Evolutionary conservation across 2,888 invertebrate species (phyloP).

Genomic region (Anthophora plumipes): DNA sequence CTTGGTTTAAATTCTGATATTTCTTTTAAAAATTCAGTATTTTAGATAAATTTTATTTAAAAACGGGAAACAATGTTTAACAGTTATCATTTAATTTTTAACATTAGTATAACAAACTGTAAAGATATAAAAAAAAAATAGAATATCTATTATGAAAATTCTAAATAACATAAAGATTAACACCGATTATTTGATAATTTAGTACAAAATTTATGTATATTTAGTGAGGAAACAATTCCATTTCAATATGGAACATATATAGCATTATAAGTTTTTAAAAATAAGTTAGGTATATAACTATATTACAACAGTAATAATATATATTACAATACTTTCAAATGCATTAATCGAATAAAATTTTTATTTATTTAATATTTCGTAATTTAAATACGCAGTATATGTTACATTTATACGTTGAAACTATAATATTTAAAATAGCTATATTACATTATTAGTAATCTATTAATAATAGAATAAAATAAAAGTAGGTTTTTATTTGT

Average conservation of each 20-base stretch:
- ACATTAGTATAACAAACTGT: background rate
- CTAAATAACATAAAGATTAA: background rate
- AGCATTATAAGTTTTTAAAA: background rate
- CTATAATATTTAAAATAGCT: background rate
- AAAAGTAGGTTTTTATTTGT: background rate
- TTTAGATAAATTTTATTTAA: no score
- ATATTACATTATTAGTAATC: background rate
- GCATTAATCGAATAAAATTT: background rate
- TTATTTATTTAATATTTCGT: background rate
- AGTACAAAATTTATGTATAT: background rate
- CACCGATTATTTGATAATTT: background rate
- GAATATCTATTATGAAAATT: background rate
- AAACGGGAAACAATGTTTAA: no score
- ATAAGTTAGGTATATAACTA: background rate
- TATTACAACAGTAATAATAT: background rate
- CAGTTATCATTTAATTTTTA: background rate
- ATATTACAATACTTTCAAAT: background rate
- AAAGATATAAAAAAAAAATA: no score
- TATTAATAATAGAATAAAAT: background rate
- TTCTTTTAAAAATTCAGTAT: background rate
- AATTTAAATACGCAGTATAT: background rate
- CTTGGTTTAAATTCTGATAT: no score
- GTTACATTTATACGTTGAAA: conserved; percentile 5
- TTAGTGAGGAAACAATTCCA: background rate
- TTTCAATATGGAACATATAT: background rate